These are phyloP conservation scores for Coptodon rendalli DNA, from an alignment of 2,113 vertebrate genomes.

Conservation along the genomic window DNA sequence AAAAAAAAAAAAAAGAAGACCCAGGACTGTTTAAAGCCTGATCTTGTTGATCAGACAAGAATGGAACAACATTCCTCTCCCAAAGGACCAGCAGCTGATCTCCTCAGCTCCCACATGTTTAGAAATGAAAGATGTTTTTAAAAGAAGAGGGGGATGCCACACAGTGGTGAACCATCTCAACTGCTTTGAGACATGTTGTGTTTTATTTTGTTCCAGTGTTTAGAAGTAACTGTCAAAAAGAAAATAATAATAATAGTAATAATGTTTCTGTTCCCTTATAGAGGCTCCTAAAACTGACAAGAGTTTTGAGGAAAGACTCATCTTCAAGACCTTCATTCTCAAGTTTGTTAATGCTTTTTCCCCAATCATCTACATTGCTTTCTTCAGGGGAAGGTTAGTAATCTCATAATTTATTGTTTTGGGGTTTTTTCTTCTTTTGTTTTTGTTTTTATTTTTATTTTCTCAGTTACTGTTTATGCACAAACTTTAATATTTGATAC, in stretches of 20 bases:
- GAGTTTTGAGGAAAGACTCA: conserved; percentile 92
- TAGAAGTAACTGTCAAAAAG: not conserved
- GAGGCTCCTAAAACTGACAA: conserved; percentile 98
- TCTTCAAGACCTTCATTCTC: conserved; percentile 97
- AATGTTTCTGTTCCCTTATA: conserved; percentile 35
- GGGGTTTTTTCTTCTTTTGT: rapidly evolving
- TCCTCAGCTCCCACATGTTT: not conserved
- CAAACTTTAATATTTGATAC: not conserved
- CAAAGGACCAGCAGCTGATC: not conserved
- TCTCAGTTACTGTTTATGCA: not conserved
- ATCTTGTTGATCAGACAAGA: not conserved
- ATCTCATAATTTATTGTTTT: not conserved
- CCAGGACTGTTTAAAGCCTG: not conserved
- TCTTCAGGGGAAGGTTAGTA: conserved; percentile 94
- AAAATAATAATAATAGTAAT: not conserved
- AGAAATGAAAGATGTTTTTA: not conserved
- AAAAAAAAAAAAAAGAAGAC: not conserved
- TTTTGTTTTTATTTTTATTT: rapidly evolving
- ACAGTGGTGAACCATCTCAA: not conserved
- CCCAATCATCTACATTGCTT: conserved; percentile 97
- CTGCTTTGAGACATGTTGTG: not conserved
- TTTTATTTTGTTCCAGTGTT: not conserved
- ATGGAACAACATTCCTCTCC: not conserved
- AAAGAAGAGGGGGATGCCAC: not conserved
- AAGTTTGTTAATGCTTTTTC: conserved; percentile 98